Percentiles rank a stretch among this genome's conserved stretches.
Evolutionary conservation across 2,888 invertebrate genomes (phyloP).

Genomic region (Microdon myrmicae): DNA sequence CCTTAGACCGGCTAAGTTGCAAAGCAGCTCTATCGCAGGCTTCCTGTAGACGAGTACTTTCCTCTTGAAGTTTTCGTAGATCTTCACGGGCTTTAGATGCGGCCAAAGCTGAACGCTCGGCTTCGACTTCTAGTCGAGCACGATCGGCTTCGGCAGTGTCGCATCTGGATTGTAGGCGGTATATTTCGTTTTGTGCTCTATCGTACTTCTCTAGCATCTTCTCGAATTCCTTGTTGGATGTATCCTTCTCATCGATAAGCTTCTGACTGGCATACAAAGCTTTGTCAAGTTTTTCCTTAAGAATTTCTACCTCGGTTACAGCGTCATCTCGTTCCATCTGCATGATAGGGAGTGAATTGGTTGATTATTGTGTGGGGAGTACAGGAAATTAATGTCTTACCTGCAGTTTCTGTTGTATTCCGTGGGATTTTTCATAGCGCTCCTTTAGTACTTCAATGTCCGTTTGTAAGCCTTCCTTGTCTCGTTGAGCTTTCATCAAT

Average conservation of each 20-base stretch:
- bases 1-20: conserved; percentile 86
- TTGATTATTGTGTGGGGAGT: background rate
- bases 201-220: conserved; percentile 93
- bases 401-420: conserved; percentile 84
- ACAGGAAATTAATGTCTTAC: conserved; percentile 64
- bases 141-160: conserved; percentile 89
- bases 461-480: conserved; percentile 84
- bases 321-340: conserved; percentile 89
- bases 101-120: conserved; percentile 84
- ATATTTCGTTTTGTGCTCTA: conserved; percentile 90
- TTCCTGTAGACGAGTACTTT: conserved; percentile 85
- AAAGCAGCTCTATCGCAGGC: conserved; percentile 88
- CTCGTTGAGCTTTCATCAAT: conserved; percentile 83
- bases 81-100: conserved; percentile 86
- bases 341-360: conserved; percentile 18
- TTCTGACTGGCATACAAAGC: conserved; percentile 84
- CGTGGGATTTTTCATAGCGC: conserved; percentile 87
- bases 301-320: conserved; percentile 82
- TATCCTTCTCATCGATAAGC: conserved; percentile 87
- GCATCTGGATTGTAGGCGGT: conserved; percentile 87
- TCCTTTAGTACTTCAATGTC: conserved; percentile 89
- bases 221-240: conserved; percentile 89
- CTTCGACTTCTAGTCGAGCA: conserved; percentile 84
- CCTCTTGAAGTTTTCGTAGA: conserved; percentile 86
- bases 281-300: conserved; percentile 91